Percentiles rank a stretch among this genome's conserved stretches.
These are phyloP conservation scores for Vicugna pacos DNA, from an alignment of 2,113 vertebrate genomes.

Conservation along the genomic window DNA sequence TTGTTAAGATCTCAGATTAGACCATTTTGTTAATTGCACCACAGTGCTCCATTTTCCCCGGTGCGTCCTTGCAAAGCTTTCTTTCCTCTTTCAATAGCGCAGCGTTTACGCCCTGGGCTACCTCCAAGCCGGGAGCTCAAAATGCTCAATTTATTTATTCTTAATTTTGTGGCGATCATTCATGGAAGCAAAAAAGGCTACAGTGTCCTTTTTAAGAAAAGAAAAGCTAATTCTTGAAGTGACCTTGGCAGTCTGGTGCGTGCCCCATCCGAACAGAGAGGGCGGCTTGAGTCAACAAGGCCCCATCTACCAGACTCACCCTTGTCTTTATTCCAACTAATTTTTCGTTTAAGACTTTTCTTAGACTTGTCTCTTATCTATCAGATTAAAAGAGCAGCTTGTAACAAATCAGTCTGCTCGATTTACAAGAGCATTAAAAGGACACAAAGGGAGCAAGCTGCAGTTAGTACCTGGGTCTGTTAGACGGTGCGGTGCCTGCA, in stretches of 20 bases:
- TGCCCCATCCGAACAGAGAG: conserved; percentile 97
- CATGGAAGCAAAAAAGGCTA: conserved; percentile 99
- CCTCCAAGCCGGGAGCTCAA: conserved; percentile 97
- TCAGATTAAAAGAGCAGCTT: conserved; percentile 99
- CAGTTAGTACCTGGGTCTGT: conserved; percentile 99
- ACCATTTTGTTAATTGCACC: conserved; percentile 99
- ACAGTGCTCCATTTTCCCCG: conserved; percentile 95
- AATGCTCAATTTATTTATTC: conserved; percentile 99
- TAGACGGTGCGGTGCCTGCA: conserved; percentile 99
- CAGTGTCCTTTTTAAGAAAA: conserved; percentile 99
- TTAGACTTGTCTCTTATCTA: conserved; percentile 99
- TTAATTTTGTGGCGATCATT: conserved; percentile 99
- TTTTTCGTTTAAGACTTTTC: conserved; percentile 99
- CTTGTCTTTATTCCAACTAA: conserved; percentile 99
- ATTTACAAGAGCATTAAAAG: conserved; percentile 99
- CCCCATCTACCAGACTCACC: conserved; percentile 99
- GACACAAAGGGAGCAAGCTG: conserved; percentile 99
- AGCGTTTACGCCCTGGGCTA: conserved; percentile 98
- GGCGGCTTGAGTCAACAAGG: conserved; percentile 99
- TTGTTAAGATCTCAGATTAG: conserved; percentile 99
- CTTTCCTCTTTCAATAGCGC: conserved; percentile 98
- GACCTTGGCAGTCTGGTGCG: conserved; percentile 99
- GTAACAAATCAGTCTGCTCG: conserved; percentile 99
- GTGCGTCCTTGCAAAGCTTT: conserved; percentile 96
- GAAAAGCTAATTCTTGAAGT: conserved; percentile 99